Evolutionary conservation across 2,797 vertebrate species (phyloP).

Genomic region (Gila robusta): DNA sequence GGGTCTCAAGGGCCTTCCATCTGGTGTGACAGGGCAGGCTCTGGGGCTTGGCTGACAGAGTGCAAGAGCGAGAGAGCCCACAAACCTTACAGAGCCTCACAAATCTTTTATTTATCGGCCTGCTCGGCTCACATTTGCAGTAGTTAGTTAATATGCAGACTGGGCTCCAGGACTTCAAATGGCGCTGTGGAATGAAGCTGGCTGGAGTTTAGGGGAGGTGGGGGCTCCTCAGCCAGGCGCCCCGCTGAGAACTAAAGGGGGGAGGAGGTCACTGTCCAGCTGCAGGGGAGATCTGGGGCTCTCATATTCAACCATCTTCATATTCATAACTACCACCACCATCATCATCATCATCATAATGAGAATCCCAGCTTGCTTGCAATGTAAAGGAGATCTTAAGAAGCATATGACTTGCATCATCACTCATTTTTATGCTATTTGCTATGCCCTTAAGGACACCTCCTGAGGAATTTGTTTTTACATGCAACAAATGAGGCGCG

Average conservation of each 20-base stretch:
- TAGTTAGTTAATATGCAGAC: slow-evolving; percentile 75
- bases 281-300: slow-evolving; percentile 52
- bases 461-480: slow-evolving; percentile 54
- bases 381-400: slow-evolving; percentile 49
- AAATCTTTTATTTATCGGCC: slow-evolving; percentile 77
- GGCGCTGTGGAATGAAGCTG: slow-evolving; percentile 57
- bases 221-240: slow-evolving; percentile 60
- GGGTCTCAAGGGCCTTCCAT: slow-evolving; percentile 72
- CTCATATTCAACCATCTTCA: slow-evolving; percentile 68
- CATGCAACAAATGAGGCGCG: slow-evolving; percentile 25
- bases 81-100: slow-evolving; percentile 59
- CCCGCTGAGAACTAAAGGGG: slow-evolving; percentile 56
- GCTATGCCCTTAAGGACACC: slow-evolving; percentile 47
- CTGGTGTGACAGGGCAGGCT: slow-evolving; percentile 69
- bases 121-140: slow-evolving; percentile 67
- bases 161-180: slow-evolving; percentile 69
- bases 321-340: slow-evolving; percentile 70
- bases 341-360: slow-evolving; percentile 72
- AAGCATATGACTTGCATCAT: slow-evolving; percentile 50
- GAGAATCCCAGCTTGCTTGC: slow-evolving; percentile 63
- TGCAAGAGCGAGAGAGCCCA: slow-evolving; percentile 39
- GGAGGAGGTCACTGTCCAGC: slow-evolving; percentile 57
- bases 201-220: slow-evolving; percentile 46
- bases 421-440: slow-evolving; percentile 48
- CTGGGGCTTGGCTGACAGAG: slow-evolving; percentile 54